phyloP scores from a whole-genome alignment of 1,140 invertebrate species.

The Apis dorsata region DNA sequence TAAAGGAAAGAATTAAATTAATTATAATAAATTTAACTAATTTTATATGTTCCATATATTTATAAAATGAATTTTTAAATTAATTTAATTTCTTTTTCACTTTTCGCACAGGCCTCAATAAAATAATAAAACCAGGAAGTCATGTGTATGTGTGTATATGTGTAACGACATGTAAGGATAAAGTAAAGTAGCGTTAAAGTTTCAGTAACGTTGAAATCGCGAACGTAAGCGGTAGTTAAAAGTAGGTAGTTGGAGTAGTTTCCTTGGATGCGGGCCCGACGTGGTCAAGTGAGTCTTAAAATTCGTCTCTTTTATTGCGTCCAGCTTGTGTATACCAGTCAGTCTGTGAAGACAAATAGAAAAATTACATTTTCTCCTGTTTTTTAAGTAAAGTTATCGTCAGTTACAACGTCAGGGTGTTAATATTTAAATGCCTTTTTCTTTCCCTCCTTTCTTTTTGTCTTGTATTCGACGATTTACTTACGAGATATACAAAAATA shows the following conservation, averaged over 20 bases:
- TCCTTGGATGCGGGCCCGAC: constrained; percentile 80
- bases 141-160: constrained; percentile 69
- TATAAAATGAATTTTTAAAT: constrained; percentile 45
- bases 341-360: constrained; percentile 81
- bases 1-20: constrained; percentile 7
- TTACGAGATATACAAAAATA: constrained; percentile 73
- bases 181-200: constrained; percentile 75
- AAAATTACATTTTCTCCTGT: constrained; percentile 75
- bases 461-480: constrained; percentile 65
- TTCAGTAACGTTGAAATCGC: constrained; percentile 78
- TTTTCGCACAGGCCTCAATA: constrained; percentile 71
- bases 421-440: constrained; percentile 51
- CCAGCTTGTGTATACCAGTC: constrained; percentile 81
- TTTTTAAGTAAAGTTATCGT: constrained; percentile 54
- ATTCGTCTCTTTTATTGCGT: constrained; percentile 81
- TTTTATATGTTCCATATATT: constrained; percentile 13
- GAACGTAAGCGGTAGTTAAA: constrained; percentile 78
- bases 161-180: constrained; percentile 70
- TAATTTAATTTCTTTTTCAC: constrained; percentile 11
- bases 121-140: constrained; percentile 67
- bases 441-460: constrained; percentile 44
- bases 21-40: constrained; percentile 19
- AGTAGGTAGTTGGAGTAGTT: constrained; percentile 77
- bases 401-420: constrained; percentile 64
- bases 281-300: constrained; percentile 81